phyloP scores from a whole-genome alignment of 1,140 invertebrate genomes.

The Pachyrhynchus sulphureomaculatus region DNA sequence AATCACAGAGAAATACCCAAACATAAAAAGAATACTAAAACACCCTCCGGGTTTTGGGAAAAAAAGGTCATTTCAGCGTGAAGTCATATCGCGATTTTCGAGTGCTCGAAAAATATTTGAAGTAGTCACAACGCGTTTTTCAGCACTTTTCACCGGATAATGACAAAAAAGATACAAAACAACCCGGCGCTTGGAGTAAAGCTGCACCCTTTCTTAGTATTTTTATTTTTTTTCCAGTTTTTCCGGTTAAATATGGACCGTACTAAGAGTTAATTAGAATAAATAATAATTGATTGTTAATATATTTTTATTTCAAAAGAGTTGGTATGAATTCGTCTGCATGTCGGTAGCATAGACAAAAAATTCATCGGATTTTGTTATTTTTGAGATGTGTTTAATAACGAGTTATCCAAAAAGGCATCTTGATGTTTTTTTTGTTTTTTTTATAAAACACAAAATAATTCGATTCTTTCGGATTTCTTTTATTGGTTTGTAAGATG shows the following conservation, averaged over 20 bases:
- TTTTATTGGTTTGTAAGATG: no score
- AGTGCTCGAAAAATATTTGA: constrained; percentile 33
- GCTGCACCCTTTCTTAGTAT: constrained; percentile 15
- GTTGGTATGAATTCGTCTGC: no score
- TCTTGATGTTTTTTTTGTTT: no score
- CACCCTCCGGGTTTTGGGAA: background rate
- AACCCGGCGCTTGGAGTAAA: constrained; percentile 21
- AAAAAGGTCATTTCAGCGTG: constrained; percentile 26
- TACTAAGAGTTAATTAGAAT: no score
- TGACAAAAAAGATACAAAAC: constrained; percentile 33
- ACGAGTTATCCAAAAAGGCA: no score
- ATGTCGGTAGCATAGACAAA: no score
- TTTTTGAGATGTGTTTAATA: no score
- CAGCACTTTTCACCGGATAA: constrained; percentile 31
- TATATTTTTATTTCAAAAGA: no score
- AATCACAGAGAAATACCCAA: background rate
- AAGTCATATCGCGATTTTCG: constrained; percentile 29
- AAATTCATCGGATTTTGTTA: no score
- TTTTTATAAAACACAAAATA: no score
- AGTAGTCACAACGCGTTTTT: constrained; percentile 29
- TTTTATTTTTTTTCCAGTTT: constrained; percentile 13
- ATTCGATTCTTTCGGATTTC: no score
- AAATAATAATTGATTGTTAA: no score
- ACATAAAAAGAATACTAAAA: background rate
- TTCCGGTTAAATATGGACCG: background rate